Evolutionary conservation across 2,113 vertebrate genomes (phyloP).

Genomic region (Callithrix jacchus): DNA sequence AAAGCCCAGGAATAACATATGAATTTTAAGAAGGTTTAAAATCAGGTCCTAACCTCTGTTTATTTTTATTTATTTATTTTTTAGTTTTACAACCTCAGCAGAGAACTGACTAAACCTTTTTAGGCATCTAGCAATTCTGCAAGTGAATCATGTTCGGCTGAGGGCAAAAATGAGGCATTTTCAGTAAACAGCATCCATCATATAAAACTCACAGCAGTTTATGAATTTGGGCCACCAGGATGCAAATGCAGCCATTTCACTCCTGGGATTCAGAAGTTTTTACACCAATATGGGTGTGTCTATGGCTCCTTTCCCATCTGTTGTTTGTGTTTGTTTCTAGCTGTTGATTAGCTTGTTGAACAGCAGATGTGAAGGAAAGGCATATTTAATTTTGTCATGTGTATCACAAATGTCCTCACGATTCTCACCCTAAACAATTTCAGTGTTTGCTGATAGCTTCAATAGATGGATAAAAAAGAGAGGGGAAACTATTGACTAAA

Average conservation of each 20-base stretch:
- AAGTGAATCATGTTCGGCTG: background rate
- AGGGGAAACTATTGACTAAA: background rate
- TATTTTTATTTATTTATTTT: background rate
- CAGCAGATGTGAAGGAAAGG: background rate
- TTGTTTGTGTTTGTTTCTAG: constrained; percentile 35
- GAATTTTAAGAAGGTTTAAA: constrained; percentile 25
- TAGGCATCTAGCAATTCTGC: background rate
- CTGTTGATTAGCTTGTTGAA: constrained; percentile 53
- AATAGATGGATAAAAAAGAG: background rate
- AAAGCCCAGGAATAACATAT: background rate
- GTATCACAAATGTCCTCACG: background rate
- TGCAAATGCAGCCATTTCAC: background rate
- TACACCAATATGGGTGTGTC: background rate
- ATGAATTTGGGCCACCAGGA: background rate
- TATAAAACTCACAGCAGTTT: background rate
- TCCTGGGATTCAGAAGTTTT: background rate
- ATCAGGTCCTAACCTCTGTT: background rate
- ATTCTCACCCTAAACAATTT: background rate
- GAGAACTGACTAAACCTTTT: background rate
- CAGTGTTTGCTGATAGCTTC: background rate
- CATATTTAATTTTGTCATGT: constrained; percentile 17
- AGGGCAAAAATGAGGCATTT: background rate
- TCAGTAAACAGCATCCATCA: background rate
- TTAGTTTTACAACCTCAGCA: background rate
- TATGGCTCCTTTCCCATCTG: constrained; percentile 17